Evolutionary conservation across 64 coral and sea anemone genomes (phyloP).

Genomic region (Anthopleura sola): DNA sequence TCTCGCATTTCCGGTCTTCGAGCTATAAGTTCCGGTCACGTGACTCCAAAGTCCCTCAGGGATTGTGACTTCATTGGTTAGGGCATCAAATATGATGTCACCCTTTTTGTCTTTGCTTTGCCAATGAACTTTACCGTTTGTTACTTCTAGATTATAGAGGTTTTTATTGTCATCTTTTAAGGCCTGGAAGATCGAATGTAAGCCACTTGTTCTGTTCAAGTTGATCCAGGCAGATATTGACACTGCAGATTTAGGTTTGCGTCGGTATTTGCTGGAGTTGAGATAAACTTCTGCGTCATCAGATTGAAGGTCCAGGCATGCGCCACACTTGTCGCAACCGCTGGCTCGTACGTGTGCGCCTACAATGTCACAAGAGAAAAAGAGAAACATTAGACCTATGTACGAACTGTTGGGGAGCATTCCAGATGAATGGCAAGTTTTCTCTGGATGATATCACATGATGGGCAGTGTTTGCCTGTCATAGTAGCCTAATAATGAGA

Average conservation of each 20-base stretch:
- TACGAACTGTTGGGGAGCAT: too few species aligned
- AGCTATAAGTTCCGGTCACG: constrained; percentile 78
- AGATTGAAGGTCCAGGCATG: constrained; percentile 88
- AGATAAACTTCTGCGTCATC: constrained; percentile 62
- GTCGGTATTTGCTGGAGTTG: constrained; percentile 62
- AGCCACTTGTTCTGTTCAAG: constrained; percentile 73
- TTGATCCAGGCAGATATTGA: constrained; percentile 89
- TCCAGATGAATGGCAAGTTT: too few species aligned
- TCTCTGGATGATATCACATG: background rate
- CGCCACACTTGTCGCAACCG: constrained; percentile 97
- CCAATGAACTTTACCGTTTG: constrained; percentile 88
- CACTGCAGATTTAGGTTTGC: constrained; percentile 70
- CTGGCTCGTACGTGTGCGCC: constrained; percentile 69
- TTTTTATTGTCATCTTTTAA: constrained; percentile 46
- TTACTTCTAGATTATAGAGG: constrained; percentile 77
- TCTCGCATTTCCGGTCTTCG: constrained; percentile 74
- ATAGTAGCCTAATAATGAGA: too few species aligned
- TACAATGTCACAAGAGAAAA: constrained; percentile 1
- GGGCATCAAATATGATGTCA: constrained; percentile 55
- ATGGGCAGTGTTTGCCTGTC: too few species aligned
- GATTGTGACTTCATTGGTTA: constrained; percentile 72
- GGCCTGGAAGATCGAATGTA: constrained; percentile 89
- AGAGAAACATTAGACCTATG: too few species aligned
- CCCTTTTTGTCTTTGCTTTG: constrained; percentile 57
- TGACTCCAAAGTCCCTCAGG: constrained; percentile 97